A percentile compares a stretch with the other conserved stretches of the same genome.
Evolutionary conservation across 2,888 invertebrate species (phyloP).

Genomic region (Timema podura): DNA sequence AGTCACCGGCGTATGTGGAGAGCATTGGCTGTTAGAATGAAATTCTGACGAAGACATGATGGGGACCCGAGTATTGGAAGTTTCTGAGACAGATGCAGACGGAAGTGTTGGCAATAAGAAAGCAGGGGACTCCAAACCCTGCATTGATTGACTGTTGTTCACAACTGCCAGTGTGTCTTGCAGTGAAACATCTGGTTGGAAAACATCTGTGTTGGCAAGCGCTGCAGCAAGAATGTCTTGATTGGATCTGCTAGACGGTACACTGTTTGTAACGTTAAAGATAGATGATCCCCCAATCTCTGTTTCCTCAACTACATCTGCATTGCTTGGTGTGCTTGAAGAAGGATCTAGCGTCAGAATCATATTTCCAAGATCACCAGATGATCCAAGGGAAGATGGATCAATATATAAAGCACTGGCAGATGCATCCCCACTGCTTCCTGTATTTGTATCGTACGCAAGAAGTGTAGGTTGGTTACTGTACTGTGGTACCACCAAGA

Average conservation of each 20-base stretch:
- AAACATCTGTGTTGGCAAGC: slow-evolving; percentile 68
- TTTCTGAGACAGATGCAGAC: slow-evolving; percentile 42
- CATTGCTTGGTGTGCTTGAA: slow-evolving; percentile 6
- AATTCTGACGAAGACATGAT: too few species aligned
- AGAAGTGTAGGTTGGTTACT: slow-evolving; percentile 49
- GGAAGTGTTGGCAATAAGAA: slow-evolving; percentile 49
- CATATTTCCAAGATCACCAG: slow-evolving; percentile 50
- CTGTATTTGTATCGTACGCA: slow-evolving; percentile 44
- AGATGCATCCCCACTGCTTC: slow-evolving; percentile 32
- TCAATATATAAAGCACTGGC: slow-evolving; percentile 41
- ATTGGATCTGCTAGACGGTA: slow-evolving; percentile 41
- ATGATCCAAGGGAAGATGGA: slow-evolving; percentile 47
- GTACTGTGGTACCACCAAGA: slow-evolving; percentile 65
- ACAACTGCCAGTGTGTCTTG: slow-evolving; percentile 41
- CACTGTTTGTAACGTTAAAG: background rate
- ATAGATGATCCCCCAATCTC: slow-evolving; percentile 9
- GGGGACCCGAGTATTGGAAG: too few species aligned
- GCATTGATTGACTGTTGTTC: slow-evolving; percentile 42
- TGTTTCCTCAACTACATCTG: slow-evolving; percentile 19
- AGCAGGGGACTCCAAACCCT: slow-evolving; percentile 44
- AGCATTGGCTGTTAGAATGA: too few species aligned
- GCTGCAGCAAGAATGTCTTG: slow-evolving; percentile 73
- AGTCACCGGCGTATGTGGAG: too few species aligned
- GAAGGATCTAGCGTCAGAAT: slow-evolving; percentile 28
- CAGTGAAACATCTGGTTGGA: slow-evolving; percentile 52